A percentile compares a stretch with the other conserved stretches of the same genome.
These are phyloP conservation scores for Acomys russatus DNA, from an alignment of 2,797 vertebrate genomes.

Conservation along the genomic window DNA sequence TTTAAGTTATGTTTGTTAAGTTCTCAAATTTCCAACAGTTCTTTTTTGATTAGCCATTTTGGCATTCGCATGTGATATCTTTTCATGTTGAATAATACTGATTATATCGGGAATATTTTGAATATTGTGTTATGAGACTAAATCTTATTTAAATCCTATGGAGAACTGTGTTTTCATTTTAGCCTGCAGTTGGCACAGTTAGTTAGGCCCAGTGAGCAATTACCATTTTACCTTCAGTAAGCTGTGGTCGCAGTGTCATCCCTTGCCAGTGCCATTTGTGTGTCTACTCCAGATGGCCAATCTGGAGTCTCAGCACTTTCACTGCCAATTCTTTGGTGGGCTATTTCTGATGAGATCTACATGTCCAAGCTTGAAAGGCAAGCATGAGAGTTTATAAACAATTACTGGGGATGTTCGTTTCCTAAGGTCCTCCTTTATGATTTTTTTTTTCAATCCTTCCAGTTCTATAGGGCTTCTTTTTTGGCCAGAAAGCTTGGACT, in stretches of 20 bases:
- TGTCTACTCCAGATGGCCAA: background rate
- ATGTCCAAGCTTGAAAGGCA: background rate
- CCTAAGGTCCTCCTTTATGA: background rate
- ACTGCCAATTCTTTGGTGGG: background rate
- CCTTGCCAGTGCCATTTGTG: background rate
- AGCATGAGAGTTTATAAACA: constrained; percentile 7
- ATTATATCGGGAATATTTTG: constrained; percentile 48
- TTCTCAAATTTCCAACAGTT: constrained; percentile 42
- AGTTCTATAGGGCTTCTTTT: background rate
- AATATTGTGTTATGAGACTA: constrained; percentile 50
- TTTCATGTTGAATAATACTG: constrained; percentile 57
- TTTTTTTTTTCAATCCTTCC: constrained; percentile 4
- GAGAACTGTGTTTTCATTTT: constrained; percentile 34
- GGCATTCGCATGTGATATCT: constrained; percentile 12
- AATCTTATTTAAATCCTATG: constrained; percentile 54
- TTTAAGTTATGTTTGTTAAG: constrained; percentile 45
- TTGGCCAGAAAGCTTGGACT: constrained; percentile 7
- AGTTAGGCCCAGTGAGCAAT: constrained; percentile 29
- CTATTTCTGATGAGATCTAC: constrained; percentile 7
- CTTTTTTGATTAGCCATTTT: constrained; percentile 31
- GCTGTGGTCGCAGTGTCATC: background rate
- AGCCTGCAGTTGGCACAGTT: background rate
- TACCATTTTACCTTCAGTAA: constrained; percentile 22
- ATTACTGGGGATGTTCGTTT: background rate
- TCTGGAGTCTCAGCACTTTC: background rate